Base-by-base conservation (phyloP, 1,140 invertebrate genomes). In the Lethrus apterus region DNA sequence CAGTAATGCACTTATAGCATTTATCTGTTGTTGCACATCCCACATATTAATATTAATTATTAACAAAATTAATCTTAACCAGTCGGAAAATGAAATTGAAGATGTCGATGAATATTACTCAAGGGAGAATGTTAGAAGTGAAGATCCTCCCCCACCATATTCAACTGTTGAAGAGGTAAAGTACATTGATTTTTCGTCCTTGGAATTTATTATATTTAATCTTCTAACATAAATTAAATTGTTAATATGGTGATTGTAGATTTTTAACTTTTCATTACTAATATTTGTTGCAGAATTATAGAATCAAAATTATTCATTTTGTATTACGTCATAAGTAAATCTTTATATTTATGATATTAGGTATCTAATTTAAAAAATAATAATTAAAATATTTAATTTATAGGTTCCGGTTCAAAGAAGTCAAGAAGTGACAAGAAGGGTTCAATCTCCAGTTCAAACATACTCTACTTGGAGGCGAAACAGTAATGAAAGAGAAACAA, bases 61-160 rank as follows among this genome's bases (percentile, higher is more conserved):
- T 40, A 20, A 40, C 34, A 21, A 20, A 9, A 40, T 42, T 29
- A 42, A 42, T 41, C 17, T 42, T 42, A 38, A 47, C 21, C 21
- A 47, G 46, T 29, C 58, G 23, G 63, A 63, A 43, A 61, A 57
- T 54, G 63, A 63, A 46, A 33, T 49, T 10, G 60, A 63, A 31
- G 63, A 62, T 40, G 58, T 50, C 30, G 61, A 60, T 44, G 62
- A 62, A 48, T 46, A 35, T 31, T 58, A 62, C 48, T 35, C 48
- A n/a, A 56, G 56, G 20, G 58, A 59, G 31, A 60, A 62, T 5
- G 11, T 18, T 10, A 44, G 35, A 21, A 21, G 10, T 11, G 18
- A 38, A 3, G 35, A 38, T 11, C 17, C 17, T 3, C 11, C 35
- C 7, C 14, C 32, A 9, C 35, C 35, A 21, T 38, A 38, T 38